Base-by-base conservation (phyloP, 1,140 invertebrate species). In the Trachymyrmex septentrionalis region DNA sequence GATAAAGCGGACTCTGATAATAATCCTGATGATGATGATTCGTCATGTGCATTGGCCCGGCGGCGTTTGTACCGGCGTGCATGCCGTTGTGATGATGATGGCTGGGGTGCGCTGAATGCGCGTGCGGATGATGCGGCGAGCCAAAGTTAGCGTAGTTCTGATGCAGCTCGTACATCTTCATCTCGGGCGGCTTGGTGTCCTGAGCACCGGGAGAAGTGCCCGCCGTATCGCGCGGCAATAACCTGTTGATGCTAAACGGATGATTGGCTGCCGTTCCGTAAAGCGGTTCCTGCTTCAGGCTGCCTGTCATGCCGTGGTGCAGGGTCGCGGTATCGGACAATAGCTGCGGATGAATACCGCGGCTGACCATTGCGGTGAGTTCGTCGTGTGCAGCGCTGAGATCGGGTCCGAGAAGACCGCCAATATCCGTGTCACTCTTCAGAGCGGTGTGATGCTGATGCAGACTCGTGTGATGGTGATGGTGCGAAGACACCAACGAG, bases 231-330 rank as follows among this genome's bases (percentile, higher is more conserved):
- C 97, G 97, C 12, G 98, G 98, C 91, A 98, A 95, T 92, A 99
- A 96, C 93, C 98, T 97, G 88, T 98, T 99, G 92, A 99, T 99
- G 93, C 98, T 98, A 95, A 99, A 99, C 0, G 99, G 98, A 94
- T 99, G 98, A 93, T 96, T 97, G 80, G 97, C 97, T 10, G 97
- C 96, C 48, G 97, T 97, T 16, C 53, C 72, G 91, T 97, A 98
- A 14, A 96, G 95, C 38, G 97, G 97, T 93, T 98, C 97, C 94
- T 98, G 97, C 94, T 98, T 97, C 91, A 98, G 95, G 87, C 97
- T 97, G 73, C 96, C 96, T 67, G 96, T 80, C 95, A 95, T 94
- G 12, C 94, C 94, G 85, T 96, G 96, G 87, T 97, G 97, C n/a
- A 97, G 91, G 93, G 96, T 94, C 92, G 96, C 95, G 92, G 97